These are phyloP conservation scores for Torymus texanus DNA, from an alignment of 2,888 invertebrate species.

Conservation along the genomic window DNA sequence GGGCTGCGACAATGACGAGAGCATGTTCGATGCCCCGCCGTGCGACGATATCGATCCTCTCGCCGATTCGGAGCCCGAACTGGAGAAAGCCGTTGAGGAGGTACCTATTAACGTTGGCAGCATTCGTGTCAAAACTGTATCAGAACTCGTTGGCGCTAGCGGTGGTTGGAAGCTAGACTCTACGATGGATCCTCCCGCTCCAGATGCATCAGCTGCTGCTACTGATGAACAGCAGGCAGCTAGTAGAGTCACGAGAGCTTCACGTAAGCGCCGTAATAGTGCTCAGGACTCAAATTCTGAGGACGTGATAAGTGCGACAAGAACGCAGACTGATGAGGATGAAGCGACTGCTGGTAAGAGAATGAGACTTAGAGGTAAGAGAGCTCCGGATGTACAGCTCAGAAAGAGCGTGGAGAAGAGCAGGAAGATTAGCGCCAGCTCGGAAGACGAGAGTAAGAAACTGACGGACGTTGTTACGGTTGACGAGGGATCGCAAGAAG, in stretches of 20 bases:
- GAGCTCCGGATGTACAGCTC: constrained; percentile 66
- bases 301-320: constrained; percentile 64
- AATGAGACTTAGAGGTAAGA: constrained; percentile 68
- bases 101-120: neutral
- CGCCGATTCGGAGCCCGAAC: constrained; percentile 44
- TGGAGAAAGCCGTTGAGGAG: neutral
- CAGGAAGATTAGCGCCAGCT: constrained; percentile 66
- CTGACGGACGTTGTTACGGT: neutral
- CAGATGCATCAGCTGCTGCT: constrained; percentile 45
- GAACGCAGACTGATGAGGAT: constrained; percentile 64
- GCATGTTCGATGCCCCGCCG: constrained; percentile 56
- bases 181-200: constrained; percentile 56
- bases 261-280: constrained; percentile 69
- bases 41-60: constrained; percentile 56
- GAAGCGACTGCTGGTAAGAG: constrained; percentile 69
- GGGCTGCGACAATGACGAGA: constrained; percentile 55
- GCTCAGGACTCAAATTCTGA: constrained; percentile 70
- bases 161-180: constrained; percentile 70
- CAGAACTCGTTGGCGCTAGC: constrained; percentile 68
- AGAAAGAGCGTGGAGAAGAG: constrained; percentile 72
- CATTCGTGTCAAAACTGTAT: constrained; percentile 66
- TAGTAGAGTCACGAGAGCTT: constrained; percentile 50
- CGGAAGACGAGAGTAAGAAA: constrained; percentile 67
- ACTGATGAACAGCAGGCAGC: neutral
- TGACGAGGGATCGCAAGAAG: constrained; percentile 32